phyloP scores from a whole-genome alignment of 2,113 vertebrate genomes.

The Clinocottus analis region DNA sequence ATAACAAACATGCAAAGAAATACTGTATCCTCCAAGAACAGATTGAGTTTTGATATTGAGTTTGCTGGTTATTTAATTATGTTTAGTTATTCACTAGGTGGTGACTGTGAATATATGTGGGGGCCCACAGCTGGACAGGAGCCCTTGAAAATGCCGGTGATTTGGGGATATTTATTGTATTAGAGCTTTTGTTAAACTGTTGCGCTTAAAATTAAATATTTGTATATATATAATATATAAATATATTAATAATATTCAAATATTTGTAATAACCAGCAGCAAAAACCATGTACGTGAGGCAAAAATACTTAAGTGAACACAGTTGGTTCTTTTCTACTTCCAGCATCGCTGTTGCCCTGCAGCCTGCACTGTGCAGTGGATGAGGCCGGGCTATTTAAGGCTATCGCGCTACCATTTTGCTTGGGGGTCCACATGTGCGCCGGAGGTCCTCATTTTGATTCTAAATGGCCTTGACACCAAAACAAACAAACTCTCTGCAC shows the following conservation, averaged over 20 bases:
- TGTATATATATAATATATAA: no score
- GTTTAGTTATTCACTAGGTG: constrained; percentile 13
- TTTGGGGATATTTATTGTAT: constrained; percentile 23
- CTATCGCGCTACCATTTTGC: constrained; percentile 74
- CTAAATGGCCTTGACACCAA: constrained; percentile 83
- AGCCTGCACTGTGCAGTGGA: constrained; percentile 22
- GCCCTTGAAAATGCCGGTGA: constrained; percentile 10
- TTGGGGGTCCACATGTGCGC: constrained; percentile 73
- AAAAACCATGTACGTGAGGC: constrained; percentile 51
- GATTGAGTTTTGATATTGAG: no score
- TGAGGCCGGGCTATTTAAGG: constrained; percentile 61
- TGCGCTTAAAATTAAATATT: constrained; percentile 2
- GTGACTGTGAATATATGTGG: constrained; percentile 2
- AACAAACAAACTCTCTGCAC: constrained; percentile 83
- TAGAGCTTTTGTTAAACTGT: constrained; percentile 30
- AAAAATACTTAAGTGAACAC: constrained; percentile 45
- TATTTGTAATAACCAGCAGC: constrained; percentile 60
- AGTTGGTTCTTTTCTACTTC: constrained; percentile 15
- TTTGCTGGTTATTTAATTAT: constrained; percentile 61
- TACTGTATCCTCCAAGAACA: constrained; percentile 3
- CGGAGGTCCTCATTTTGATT: constrained; percentile 82
- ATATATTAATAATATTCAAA: no score
- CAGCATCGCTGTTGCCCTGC: constrained; percentile 22
- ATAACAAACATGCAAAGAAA: constrained; percentile 23
- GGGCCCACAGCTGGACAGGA: not conserved